Evolutionary conservation across 2,797 vertebrate species (phyloP).

Genomic region (Phoebastria nigripes): DNA sequence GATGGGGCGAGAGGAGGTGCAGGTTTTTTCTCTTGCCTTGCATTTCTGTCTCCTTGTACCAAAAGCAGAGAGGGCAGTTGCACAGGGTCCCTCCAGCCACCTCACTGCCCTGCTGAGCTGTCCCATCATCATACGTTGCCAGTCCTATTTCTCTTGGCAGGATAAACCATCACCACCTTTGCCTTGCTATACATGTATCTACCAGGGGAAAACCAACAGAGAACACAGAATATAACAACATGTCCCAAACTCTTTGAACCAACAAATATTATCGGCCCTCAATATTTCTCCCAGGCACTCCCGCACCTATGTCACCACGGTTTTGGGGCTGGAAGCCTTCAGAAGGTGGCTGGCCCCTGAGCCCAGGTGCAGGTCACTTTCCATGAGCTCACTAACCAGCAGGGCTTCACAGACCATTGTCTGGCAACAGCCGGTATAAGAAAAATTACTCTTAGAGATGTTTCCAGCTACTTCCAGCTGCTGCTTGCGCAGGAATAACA

Average conservation of each 20-base stretch:
- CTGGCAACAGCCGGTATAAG: not conserved
- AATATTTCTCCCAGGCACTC: not conserved
- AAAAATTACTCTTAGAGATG: constrained; percentile 26
- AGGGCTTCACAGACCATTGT: not conserved
- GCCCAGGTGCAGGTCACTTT: constrained; percentile 26
- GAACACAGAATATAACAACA: not conserved
- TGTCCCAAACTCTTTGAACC: not conserved
- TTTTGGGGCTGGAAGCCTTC: not conserved
- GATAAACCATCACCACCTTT: not conserved
- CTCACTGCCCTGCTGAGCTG: not conserved
- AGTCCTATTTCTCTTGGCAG: not conserved
- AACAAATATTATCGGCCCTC: not conserved
- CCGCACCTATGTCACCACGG: not conserved
- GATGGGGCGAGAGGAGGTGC: not conserved
- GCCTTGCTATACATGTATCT: not conserved
- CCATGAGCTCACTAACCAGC: constrained; percentile 22
- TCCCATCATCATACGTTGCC: not conserved
- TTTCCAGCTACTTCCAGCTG: constrained; percentile 46
- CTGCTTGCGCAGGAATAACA: constrained; percentile 6
- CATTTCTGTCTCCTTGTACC: not conserved
- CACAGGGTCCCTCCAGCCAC: not conserved
- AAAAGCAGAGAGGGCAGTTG: not conserved
- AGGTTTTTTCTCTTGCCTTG: not conserved
- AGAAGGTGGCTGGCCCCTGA: not conserved
- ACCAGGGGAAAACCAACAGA: not conserved